Conservation (phyloP, 2,113 vertebrate species). For the Ursus arctos region DNA sequence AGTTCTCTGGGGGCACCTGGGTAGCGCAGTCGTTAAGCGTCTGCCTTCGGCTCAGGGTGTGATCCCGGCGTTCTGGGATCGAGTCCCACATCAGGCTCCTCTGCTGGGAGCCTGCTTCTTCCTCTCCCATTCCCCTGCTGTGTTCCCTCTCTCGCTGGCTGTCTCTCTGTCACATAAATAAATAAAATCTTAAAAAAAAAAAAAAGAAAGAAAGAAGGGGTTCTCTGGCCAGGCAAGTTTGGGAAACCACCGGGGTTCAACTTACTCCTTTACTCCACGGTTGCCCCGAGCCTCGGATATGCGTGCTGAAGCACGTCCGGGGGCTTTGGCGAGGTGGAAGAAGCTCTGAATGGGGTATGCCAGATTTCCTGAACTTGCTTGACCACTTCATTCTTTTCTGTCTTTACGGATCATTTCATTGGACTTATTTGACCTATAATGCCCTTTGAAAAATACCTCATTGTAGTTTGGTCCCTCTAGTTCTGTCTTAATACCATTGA, state of each 20-base stretch:
- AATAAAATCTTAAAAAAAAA: no score
- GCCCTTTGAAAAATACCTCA: not conserved
- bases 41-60: no score
- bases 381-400: not conserved
- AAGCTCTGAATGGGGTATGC: fast-evolving
- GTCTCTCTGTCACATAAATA: no score
- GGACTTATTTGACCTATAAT: not conserved
- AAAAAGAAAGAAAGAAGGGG: not conserved
- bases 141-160: no score
- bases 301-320: fast-evolving
- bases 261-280: not conserved
- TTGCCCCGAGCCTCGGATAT: fast-evolving
- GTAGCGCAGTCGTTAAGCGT: no score
- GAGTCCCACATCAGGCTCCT: no score
- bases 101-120: no score
- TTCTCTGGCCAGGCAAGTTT: not conserved
- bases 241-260: not conserved
- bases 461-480: not conserved
- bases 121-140: no score
- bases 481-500: not conserved
- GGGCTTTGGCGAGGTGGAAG: not conserved
- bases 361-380: fast-evolving
- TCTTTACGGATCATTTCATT: not conserved
- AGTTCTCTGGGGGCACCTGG: not conserved
- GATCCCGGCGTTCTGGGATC: no score